Percentiles rank a stretch among this genome's conserved stretches.
Evolutionary conservation across 53 echinoderm and acorn worm species (phyloP).

Genomic region (Crossaster papposus): DNA sequence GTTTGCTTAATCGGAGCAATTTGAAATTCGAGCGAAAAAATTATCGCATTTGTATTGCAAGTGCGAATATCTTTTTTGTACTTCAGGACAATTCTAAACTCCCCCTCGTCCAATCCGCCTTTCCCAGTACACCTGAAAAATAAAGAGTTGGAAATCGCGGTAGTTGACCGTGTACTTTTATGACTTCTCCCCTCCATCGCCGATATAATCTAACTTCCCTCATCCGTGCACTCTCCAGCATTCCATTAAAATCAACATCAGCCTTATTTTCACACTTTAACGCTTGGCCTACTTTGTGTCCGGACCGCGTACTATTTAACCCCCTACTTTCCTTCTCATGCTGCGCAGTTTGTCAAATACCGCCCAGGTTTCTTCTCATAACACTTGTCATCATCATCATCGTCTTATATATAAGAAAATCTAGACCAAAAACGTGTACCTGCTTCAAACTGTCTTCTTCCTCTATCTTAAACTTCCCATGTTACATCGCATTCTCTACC

Average conservation of each 20-base stretch:
- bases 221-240: conserved; percentile 28
- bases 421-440: conserved; percentile 57
- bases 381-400: conserved; percentile 46
- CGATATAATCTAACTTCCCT: conserved; percentile 42
- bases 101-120: neutral
- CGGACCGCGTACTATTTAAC: neutral
- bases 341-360: neutral
- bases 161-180: conserved; percentile 32
- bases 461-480: neutral
- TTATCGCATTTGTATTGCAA: too few relatives aligned
- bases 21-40: too few relatives aligned
- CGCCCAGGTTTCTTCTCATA: conserved; percentile 3
- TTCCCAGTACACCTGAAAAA: neutral
- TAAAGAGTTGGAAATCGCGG: conserved; percentile 4
- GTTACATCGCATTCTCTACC: conserved; percentile 53
- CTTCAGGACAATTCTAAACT: neutral
- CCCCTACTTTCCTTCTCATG: neutral
- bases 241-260: conserved; percentile 52
- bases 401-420: neutral
- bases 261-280: conserved; percentile 62
- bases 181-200: neutral
- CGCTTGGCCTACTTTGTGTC: conserved; percentile 55
- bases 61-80: neutral
- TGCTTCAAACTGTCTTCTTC: conserved; percentile 15
- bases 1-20: too few relatives aligned